Conservation (phyloP, 1,140 invertebrate species). For the Andricus grossulariae region DNA sequence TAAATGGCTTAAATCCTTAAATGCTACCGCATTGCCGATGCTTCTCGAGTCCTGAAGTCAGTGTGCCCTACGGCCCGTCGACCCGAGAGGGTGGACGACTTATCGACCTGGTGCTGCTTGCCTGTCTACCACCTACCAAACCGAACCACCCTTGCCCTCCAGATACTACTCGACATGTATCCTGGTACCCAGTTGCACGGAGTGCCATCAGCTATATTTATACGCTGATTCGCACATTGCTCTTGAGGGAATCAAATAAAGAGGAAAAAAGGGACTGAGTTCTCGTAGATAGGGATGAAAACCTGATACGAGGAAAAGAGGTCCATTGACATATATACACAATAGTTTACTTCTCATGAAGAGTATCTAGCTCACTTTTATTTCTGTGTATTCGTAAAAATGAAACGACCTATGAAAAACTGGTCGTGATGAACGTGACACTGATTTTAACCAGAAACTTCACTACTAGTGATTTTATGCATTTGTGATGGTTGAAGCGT, state of each 20-base stretch:
- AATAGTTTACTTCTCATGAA: neutral
- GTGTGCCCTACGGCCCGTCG: constrained; percentile 38
- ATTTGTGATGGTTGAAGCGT: too few relatives aligned
- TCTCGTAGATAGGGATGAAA: neutral
- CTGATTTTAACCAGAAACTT: neutral
- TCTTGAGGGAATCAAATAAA: neutral
- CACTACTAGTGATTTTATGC: too few relatives aligned
- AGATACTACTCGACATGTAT: constrained; percentile 43
- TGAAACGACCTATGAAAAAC: neutral
- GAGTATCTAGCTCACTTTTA: neutral
- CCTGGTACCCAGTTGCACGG: constrained; percentile 53
- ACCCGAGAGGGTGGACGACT: constrained; percentile 50
- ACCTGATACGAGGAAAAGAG: neutral
- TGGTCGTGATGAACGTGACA: neutral
- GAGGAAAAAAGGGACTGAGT: neutral
- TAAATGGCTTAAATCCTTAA: constrained; percentile 40
- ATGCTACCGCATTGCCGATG: constrained; percentile 70
- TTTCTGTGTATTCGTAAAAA: neutral
- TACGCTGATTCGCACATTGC: neutral
- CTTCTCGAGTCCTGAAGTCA: constrained; percentile 59
- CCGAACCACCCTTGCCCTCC: constrained; percentile 42
- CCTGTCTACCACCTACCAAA: constrained; percentile 33
- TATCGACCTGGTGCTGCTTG: constrained; percentile 58
- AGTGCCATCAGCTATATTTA: constrained; percentile 46
- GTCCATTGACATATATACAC: neutral